Evolutionary conservation across 2,797 vertebrate species (phyloP).

Genomic region (Hydrolagus colliei): DNA sequence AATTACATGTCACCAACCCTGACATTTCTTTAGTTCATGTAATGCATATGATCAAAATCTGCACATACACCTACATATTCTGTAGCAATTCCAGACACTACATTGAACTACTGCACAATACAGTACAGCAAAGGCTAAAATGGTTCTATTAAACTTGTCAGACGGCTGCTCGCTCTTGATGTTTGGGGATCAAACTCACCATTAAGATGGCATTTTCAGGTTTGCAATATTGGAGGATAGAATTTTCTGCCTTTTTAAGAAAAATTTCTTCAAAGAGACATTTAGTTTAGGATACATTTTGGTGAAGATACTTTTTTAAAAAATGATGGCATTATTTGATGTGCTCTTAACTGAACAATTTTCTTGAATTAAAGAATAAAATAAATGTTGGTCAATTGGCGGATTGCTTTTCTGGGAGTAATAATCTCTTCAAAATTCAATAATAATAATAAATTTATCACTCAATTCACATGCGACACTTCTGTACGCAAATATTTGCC

Average conservation of each 20-base stretch:
- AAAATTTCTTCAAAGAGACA: background rate
- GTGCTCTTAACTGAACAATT: no score
- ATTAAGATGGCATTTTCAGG: background rate
- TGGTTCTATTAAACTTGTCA: background rate
- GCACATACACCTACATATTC: background rate
- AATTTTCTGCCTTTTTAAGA: background rate
- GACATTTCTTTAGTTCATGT: background rate
- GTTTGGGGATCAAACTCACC: background rate
- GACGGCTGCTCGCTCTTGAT: background rate
- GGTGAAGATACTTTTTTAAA: no score
- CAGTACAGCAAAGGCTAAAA: constrained; percentile 11
- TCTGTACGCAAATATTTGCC: no score
- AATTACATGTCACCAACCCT: background rate
- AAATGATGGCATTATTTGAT: no score
- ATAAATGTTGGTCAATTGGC: no score
- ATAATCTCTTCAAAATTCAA: no score
- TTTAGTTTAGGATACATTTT: background rate
- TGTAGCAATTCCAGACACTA: background rate
- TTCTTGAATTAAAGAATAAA: no score
- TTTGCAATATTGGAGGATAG: no score
- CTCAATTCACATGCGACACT: no score
- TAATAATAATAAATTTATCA: no score
- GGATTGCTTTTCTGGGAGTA: no score
- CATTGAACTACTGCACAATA: background rate
- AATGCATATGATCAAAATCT: constrained; percentile 4